Conservation (phyloP, 1,140 invertebrate species). For the Listronotus oregonensis region DNA sequence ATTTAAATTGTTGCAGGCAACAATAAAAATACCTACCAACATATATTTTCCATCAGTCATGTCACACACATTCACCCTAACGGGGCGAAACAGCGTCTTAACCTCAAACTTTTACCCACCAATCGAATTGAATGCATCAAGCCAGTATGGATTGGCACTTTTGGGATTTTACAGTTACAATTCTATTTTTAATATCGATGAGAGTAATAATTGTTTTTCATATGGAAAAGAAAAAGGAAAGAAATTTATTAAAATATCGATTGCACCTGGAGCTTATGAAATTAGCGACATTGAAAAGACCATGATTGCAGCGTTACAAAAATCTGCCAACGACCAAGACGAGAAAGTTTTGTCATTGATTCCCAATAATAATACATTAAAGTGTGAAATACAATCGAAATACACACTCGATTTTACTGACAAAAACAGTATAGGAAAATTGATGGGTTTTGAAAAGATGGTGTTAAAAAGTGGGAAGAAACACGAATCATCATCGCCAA, state of each 20-base stretch:
- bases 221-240: not conserved
- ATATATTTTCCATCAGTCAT: too few species aligned
- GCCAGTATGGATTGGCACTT: conserved; percentile 22
- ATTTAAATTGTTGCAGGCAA: too few species aligned
- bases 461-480: conserved; percentile 1
- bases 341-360: not conserved
- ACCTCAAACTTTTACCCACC: conserved; percentile 13
- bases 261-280: conserved; percentile 23
- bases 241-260: not conserved
- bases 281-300: conserved; percentile 10
- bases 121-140: conserved; percentile 24
- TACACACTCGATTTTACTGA: conserved; percentile 22
- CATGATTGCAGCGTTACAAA: conserved; percentile 1
- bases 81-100: not conserved
- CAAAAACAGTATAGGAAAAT: not conserved
- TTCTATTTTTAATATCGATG: conserved; percentile 26
- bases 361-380: conserved; percentile 27
- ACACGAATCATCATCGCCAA: conserved; percentile 21
- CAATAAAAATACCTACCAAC: too few species aligned
- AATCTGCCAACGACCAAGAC: not conserved
- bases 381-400: conserved; percentile 21
- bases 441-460: conserved; percentile 14
- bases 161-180: conserved; percentile 27
- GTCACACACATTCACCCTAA: conserved; percentile 25
- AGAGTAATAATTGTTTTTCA: conserved; percentile 21